Conservation (phyloP, 2,888 invertebrate genomes). For the Drosophila peninsularis region DNA sequence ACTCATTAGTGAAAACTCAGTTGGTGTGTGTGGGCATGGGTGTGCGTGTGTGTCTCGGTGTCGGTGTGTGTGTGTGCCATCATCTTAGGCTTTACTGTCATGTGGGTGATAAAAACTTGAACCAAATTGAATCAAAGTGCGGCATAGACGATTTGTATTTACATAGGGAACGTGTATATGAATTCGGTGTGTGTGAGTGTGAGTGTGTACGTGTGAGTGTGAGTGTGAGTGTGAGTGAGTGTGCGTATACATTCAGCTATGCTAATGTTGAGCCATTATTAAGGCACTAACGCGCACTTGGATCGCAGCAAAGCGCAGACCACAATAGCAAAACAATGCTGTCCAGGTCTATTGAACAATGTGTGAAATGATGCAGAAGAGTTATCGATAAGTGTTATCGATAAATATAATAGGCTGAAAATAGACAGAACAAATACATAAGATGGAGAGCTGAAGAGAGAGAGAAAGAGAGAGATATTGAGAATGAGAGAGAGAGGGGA, state of each 20-base stretch:
- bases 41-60: conserved; percentile 5
- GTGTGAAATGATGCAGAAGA: background rate
- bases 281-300: conserved; percentile 65
- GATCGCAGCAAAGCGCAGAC: conserved; percentile 34
- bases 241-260: conserved; percentile 34
- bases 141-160: conserved; percentile 52
- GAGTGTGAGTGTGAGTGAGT: background rate
- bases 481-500: too few relatives aligned
- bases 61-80: conserved; percentile 20
- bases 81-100: conserved; percentile 35
- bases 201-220: background rate
- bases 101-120: conserved; percentile 54
- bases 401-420: background rate
- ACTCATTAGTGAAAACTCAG: conserved; percentile 65
- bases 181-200: background rate
- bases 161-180: conserved; percentile 27
- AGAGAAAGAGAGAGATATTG: too few relatives aligned
- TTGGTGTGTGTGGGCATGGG: conserved; percentile 17
- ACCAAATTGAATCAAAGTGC: conserved; percentile 68
- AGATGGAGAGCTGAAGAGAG: too few relatives aligned
- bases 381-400: background rate
- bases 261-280: conserved; percentile 69
- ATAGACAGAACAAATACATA: too few relatives aligned
- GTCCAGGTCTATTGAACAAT: conserved; percentile 29
- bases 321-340: conserved; percentile 26